A percentile compares a stretch with the other conserved stretches of the same genome.
Evolutionary conservation across 2,113 vertebrate genomes (phyloP).

Genomic region (Ploceus nigricollis): DNA sequence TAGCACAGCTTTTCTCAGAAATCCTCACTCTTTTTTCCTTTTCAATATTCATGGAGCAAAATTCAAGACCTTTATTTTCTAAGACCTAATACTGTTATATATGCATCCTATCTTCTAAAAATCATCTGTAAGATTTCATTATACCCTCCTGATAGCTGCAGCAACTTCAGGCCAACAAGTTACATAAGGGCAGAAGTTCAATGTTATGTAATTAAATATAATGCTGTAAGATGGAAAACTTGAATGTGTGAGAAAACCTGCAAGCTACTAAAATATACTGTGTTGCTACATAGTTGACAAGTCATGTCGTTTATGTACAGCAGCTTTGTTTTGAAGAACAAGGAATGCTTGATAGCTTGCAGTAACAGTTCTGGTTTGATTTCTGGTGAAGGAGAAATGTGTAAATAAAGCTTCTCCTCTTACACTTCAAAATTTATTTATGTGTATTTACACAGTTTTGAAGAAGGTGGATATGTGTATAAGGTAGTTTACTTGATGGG

Average conservation of each 20-base stretch:
- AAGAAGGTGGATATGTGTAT: background rate
- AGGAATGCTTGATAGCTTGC: background rate
- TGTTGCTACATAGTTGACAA: background rate
- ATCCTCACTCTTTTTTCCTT: background rate
- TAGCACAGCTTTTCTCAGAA: background rate
- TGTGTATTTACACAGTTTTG: background rate
- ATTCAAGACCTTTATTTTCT: background rate
- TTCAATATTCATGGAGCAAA: background rate
- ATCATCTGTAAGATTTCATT: background rate
- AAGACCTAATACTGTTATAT: background rate
- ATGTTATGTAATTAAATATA: constrained; percentile 25
- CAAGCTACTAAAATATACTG: background rate
- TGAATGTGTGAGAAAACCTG: background rate
- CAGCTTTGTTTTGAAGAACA: constrained; percentile 15
- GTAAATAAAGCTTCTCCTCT: background rate
- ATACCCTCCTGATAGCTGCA: background rate
- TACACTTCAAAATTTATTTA: background rate
- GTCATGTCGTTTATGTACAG: background rate
- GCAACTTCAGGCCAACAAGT: background rate
- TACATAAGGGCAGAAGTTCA: background rate
- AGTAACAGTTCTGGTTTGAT: background rate
- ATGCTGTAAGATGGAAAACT: background rate
- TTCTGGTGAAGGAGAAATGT: background rate
- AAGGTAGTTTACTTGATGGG: background rate
- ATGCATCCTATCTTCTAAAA: background rate